Evolutionary conservation across 2,888 invertebrate genomes (phyloP).

Genomic region (Machimus atricapillus): DNA sequence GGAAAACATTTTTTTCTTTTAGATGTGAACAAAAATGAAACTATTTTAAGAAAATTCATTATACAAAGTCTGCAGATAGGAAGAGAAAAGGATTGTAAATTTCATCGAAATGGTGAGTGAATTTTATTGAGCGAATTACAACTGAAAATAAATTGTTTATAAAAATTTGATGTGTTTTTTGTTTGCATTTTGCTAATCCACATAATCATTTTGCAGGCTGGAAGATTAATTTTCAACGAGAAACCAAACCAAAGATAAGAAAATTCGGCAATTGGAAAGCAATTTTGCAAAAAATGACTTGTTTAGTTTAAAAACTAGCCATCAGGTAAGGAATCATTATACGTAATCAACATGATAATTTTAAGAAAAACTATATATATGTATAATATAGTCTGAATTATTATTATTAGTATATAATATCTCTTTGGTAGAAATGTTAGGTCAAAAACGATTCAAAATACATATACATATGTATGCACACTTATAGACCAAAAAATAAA

Average conservation of each 20-base stretch:
- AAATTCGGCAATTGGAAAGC: not conserved
- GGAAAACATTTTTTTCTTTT: not conserved
- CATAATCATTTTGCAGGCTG: not conserved
- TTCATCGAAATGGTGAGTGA: constrained; percentile 13
- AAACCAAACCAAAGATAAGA: not conserved
- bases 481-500: no score
- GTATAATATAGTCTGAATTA: no score
- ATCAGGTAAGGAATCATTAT: no score
- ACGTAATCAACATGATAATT: no score
- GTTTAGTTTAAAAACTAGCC: no score
- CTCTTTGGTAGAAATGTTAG: no score
- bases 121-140: constrained; percentile 24
- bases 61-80: constrained; percentile 11
- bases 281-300: not conserved
- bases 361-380: no score
- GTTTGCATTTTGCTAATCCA: not conserved
- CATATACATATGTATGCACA: no score
- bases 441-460: no score
- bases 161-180: not conserved
- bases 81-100: not conserved
- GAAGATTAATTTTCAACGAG: not conserved
- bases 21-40: constrained; percentile 10
- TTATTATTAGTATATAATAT: no score
- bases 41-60: constrained; percentile 34
- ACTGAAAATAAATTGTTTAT: constrained; percentile 34